phyloP scores from a whole-genome alignment of 1,140 invertebrate genomes.

The Eriocheir sinensis region DNA sequence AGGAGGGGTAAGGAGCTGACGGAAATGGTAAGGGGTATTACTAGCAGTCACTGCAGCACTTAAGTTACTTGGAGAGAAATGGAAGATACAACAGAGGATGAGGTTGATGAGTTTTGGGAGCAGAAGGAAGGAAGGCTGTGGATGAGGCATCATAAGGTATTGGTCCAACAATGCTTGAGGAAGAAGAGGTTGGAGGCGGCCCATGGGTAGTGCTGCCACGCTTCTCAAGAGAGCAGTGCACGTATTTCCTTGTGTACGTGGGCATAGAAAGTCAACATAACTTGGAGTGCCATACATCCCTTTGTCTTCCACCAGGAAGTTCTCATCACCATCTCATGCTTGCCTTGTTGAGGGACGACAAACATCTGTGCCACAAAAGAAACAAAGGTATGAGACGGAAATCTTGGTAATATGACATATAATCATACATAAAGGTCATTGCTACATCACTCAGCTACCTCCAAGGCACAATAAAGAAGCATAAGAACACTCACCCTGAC shows the following conservation, averaged over 20 bases:
- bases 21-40: neutral
- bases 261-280: constrained; percentile 99
- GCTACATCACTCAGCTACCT: neutral
- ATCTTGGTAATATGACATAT: too few relatives aligned
- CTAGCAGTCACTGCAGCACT: neutral
- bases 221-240: constrained; percentile 84
- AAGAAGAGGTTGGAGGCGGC: constrained; percentile 20
- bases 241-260: constrained; percentile 99
- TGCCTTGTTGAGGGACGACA: constrained; percentile 95
- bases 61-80: constrained; percentile 6
- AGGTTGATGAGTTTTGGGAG: neutral
- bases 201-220: constrained; percentile 72
- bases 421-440: neutral
- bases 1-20: neutral
- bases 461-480: neutral
- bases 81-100: neutral
- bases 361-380: constrained; percentile 87
- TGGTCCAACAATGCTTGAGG: neutral
- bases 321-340: constrained; percentile 97
- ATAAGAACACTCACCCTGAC: constrained; percentile 90
- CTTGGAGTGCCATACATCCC: constrained; percentile 90
- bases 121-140: neutral
- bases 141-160: neutral
- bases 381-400: neutral
- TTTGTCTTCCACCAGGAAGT: constrained; percentile 98